Evolutionary conservation across 2,888 invertebrate species (phyloP).

Genomic region (Ornithoptera priamus): DNA sequence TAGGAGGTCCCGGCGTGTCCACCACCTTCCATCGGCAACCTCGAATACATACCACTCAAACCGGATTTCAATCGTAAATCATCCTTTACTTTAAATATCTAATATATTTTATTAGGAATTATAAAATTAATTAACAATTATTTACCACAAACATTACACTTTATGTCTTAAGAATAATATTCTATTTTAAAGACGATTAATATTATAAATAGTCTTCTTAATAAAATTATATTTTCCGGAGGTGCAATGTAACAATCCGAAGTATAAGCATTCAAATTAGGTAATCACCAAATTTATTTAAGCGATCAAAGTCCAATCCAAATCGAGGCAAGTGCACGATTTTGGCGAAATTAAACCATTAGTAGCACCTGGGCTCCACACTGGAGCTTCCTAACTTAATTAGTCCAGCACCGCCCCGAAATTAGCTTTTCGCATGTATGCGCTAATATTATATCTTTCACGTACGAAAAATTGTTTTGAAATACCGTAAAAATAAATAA

Average conservation of each 20-base stretch:
- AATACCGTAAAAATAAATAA: constrained; percentile 32
- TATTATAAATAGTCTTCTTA: not conserved
- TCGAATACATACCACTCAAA: constrained; percentile 12
- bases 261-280: constrained; percentile 41
- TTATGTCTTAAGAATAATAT: constrained; percentile 4
- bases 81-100: constrained; percentile 22
- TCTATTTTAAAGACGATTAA: not conserved
- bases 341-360: constrained; percentile 70
- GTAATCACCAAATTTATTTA: constrained; percentile 48
- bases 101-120: constrained; percentile 2
- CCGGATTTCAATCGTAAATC: constrained; percentile 27
- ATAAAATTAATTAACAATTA: constrained; percentile 22
- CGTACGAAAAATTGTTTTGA: constrained; percentile 16
- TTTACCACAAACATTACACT: constrained; percentile 1
- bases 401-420: constrained; percentile 38
- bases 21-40: constrained; percentile 12
- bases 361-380: constrained; percentile 60
- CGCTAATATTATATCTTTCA: constrained; percentile 15
- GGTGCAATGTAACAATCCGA: constrained; percentile 29
- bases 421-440: constrained; percentile 15
- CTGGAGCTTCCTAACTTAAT: constrained; percentile 45
- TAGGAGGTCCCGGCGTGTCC: constrained; percentile 35
- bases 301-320: constrained; percentile 49
- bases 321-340: constrained; percentile 44
- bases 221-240: not conserved